Evolutionary conservation across 2,888 invertebrate genomes (phyloP), one percentile per base, ranked within the genome.

Genomic region (Chloroclystis v-ata): DNA sequence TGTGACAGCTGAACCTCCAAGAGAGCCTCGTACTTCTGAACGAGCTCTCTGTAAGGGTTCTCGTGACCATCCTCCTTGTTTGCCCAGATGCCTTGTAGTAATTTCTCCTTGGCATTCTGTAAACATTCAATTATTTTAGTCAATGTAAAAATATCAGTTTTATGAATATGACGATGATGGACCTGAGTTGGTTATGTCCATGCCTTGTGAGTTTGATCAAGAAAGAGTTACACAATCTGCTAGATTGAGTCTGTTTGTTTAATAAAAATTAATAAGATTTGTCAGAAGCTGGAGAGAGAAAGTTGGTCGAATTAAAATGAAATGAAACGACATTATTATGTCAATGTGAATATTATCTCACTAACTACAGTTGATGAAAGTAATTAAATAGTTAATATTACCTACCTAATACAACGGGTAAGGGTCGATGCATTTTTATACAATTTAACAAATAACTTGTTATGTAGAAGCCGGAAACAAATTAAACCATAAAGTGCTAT

Each of bases 1-100:
- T 92, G 90, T 49, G 91, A 90, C 56, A 92, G 84, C 68, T 95
- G 94, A 29, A 94, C 93, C 71, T 94, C 93, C 24, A 95, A 81
- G 42, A 95, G 84, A 20, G 95, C 95, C 78, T 95, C 95, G 74
- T 95, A 96, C 74, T 95, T 95, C 73, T 95, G 94, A 41, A 95
- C 94, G 60, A 96, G 85, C 46, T 92, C 93, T 67, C 93, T 90
- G 78, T 95, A 95, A 0, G 94, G 92, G 75, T 94, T 94, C 54
- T 89, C 89, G 60, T 85, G 84, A 52, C 83, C 83, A 58, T 86
- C 83, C 66, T 82, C 86, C 66, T 86, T 87, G 62, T 87, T 87
- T 37, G 87, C 87, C 87, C 87, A 88, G 61, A 83, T 84, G 63
- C 87, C 86, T 70, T 86, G 86, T 28, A 86, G 84, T 63, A 86